Base-by-base conservation (phyloP, 2,797 vertebrate genomes). In the Gadopsis marmoratus region DNA sequence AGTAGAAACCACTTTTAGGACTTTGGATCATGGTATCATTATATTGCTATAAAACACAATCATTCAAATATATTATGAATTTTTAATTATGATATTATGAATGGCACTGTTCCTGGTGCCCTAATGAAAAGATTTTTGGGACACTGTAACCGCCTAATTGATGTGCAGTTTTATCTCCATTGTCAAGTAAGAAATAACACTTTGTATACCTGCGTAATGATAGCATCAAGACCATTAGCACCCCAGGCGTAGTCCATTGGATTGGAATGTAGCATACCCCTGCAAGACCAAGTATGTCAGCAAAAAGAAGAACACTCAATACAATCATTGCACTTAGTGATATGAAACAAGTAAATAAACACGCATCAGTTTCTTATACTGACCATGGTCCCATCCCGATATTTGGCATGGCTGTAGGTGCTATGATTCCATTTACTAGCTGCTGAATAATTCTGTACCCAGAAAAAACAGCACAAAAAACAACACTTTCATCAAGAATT, bases 161-260 rank as follows among this genome's bases (percentile, higher is more conserved):
- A 39, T 45, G 21, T 50, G 21, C 31, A 58, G n/a, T 33, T 64
- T 58, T 35, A 66, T 55, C 23, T 68, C 39, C 21, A 16, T 3
- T 31, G 39, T 43, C 45, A 35, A 21, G 23, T 9, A 35, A 73
- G 72, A 54, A 59, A 17, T 0, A 45, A 23, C 14, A 50, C 7
- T 35, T 23, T 39, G 53, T 50, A 35, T 96, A 99, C 98, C 97
- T 99, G 98, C 26, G 98, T 99, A 81, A 99, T 99, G 84, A 99
- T 99, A 3, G 97, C 96, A 69, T 99, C 98, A 74, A 99, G 94
- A 79, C 98, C 98, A 0, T 99, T 99, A 82, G 97, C 97, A 48
- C 97, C 98, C 98, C 98, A 99, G 4, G 98, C 98, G 0, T 99
- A 99, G 93, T 99, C 97, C 97, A 99, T 98, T 8, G 98, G 98